Evolutionary conservation across 2,113 vertebrate species (phyloP), one percentile per base, ranked within the genome.

Genomic region (Silurus asotus): DNA sequence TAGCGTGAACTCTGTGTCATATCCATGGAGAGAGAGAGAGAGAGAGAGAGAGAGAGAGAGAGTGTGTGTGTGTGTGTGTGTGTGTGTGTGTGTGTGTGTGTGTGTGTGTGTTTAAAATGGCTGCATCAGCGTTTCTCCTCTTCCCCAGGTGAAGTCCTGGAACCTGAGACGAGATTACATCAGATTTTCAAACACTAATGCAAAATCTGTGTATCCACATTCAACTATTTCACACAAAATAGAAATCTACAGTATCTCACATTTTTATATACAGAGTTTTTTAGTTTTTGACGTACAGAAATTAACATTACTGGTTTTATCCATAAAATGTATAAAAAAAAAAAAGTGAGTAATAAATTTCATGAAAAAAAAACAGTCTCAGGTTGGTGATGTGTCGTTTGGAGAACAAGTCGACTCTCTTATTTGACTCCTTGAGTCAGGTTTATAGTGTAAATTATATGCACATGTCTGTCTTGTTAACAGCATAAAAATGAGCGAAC

Each of bases 41-140:
- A 37, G 37, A 37, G 37, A 37, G 37, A 37, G n/a, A n/a, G 19
- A 37, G 37, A 37, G 37, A 37, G 37, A 37, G 37, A 37, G 37
- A 37, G 37, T 37, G 37, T 37, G 37, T 7, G 6, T 61, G 19
- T 61, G 19, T 61, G 59, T 61, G 70, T 74, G 70, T 49, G 70
- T 74, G 70, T 74, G 70, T 74, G 70, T 74, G 45, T 74, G 70
- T 49, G 45, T 74, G 70, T 74, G 45, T 74, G 72, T 75, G 72
- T 74, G 70, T 74, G 70, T 49, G 17, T 74, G 19, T 74, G 45
- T 7, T 51, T 49, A 49, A 74, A 51, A 74, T 51, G 48, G 74
- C 10, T 76, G 23, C 20, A 53, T 76, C 74, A 76, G 49, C 49
- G 53, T 49, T 67, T 28, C 51, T 23, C 17, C 19, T 23, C 9